A percentile compares a stretch with the other conserved stretches of the same genome.
These are phyloP conservation scores for Enteromius viviparus DNA, from an alignment of 2,797 vertebrate species.

Conservation along the genomic window DNA sequence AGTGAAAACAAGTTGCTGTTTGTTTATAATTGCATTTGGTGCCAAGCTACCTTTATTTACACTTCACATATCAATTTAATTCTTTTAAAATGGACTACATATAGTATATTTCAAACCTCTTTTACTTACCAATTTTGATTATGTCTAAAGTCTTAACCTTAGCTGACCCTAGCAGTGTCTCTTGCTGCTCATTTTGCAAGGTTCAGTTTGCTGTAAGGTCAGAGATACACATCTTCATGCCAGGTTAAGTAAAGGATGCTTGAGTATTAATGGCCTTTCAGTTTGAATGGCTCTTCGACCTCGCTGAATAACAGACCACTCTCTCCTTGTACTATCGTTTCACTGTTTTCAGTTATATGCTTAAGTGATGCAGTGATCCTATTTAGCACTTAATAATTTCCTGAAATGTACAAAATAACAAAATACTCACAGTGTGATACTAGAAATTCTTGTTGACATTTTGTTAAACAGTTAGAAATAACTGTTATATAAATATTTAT, in stretches of 20 bases:
- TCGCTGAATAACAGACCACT: slow-evolving; percentile 4
- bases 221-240: slow-evolving; percentile 1
- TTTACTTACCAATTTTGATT: neutral
- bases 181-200: neutral
- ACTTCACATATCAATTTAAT: neutral
- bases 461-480: neutral
- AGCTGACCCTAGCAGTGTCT: neutral
- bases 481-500: neutral
- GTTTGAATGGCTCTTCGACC: slow-evolving; percentile 2
- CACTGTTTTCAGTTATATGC: neutral
- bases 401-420: neutral
- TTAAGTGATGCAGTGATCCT: neutral
- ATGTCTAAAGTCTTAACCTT: neutral
- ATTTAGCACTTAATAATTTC: neutral
- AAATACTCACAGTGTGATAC: neutral
- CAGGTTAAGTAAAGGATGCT: slow-evolving; percentile 25
- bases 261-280: slow-evolving; percentile 26
- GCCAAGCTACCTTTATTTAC: neutral
- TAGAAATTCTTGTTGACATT: neutral
- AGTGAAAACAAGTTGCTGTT: neutral
- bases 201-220: slow-evolving; percentile 4
- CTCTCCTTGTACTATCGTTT: neutral
- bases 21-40: neutral
- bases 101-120: neutral
- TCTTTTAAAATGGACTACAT: neutral